Evolutionary conservation across 1,140 invertebrate genomes (phyloP).

Genomic region (Ceratosolen fusciceps): DNA sequence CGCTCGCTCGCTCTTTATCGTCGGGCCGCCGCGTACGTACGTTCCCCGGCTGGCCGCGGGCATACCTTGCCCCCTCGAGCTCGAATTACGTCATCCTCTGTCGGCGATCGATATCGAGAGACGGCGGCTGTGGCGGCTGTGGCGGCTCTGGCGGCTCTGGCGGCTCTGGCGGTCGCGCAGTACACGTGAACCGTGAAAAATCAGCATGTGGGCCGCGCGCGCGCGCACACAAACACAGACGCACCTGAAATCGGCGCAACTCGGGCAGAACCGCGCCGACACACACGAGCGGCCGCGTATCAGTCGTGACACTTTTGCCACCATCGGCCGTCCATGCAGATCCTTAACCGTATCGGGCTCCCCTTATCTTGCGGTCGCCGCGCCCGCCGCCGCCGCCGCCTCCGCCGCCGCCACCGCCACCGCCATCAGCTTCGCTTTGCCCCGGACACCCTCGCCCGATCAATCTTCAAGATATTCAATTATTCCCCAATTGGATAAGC

Average conservation of each 20-base stretch:
- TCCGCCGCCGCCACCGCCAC: too few relatives aligned
- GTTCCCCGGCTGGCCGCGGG: too few relatives aligned
- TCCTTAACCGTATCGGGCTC: background rate
- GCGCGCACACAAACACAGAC: conserved; percentile 48
- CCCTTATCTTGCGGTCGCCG: too few relatives aligned
- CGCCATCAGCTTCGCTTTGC: background rate
- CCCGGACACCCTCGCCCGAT: background rate
- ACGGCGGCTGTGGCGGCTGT: too few relatives aligned
- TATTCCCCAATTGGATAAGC: background rate
- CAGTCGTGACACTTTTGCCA: conserved; percentile 35
- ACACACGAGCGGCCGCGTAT: conserved; percentile 10
- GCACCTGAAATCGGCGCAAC: conserved; percentile 49
- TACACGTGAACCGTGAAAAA: too few relatives aligned
- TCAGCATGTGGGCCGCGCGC: background rate
- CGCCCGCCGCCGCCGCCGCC: too few relatives aligned
- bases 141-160: too few relatives aligned
- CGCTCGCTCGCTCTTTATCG: too few relatives aligned
- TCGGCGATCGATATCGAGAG: too few relatives aligned
- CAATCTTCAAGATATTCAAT: background rate
- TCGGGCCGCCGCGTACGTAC: too few relatives aligned
- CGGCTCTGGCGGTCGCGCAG: too few relatives aligned
- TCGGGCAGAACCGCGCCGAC: conserved; percentile 50
- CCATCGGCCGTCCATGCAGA: background rate
- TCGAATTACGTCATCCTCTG: background rate
- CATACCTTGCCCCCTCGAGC: background rate